These are phyloP conservation scores for Tetragonula clypearis DNA, from an alignment of 1,140 invertebrate species.

Conservation along the genomic window DNA sequence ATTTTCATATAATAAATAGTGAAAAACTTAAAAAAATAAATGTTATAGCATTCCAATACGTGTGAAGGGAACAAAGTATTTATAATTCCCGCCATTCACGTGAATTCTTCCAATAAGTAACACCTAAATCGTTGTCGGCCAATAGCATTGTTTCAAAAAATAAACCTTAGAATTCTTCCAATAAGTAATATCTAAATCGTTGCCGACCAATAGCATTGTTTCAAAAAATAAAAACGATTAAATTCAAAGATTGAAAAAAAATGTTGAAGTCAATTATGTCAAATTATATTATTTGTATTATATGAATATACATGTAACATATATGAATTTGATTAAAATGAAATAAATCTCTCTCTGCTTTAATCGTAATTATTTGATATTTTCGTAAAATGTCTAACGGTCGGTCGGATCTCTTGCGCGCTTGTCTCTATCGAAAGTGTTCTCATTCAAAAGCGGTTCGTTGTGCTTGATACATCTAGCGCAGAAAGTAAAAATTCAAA, in stretches of 20 bases:
- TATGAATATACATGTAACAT: no score
- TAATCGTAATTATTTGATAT: not conserved
- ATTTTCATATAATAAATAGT: not conserved
- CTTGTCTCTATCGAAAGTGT: not conserved
- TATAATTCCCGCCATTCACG: not conserved
- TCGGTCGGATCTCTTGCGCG: not conserved
- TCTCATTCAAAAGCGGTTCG: slow-evolving; percentile 20
- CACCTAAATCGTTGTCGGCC: not conserved
- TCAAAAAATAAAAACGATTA: not conserved
- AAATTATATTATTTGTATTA: not conserved
- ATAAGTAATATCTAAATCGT: not conserved
- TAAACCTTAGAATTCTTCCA: not conserved
- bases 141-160: not conserved
- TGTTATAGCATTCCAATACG: not conserved
- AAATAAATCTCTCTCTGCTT: not conserved
- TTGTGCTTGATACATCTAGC: not conserved
- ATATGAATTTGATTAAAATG: not conserved
- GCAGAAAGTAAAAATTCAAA: not conserved
- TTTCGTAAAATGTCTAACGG: not conserved
- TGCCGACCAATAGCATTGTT: not conserved
- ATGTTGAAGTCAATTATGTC: no score
- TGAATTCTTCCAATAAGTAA: not conserved
- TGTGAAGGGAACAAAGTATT: not conserved
- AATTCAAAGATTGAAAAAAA: not conserved
- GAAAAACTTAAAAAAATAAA: not conserved